A percentile compares a stretch with the other conserved stretches of the same genome.
These are phyloP conservation scores for Marmota monax DNA, from an alignment of 2,113 vertebrate genomes.

Conservation along the genomic window DNA sequence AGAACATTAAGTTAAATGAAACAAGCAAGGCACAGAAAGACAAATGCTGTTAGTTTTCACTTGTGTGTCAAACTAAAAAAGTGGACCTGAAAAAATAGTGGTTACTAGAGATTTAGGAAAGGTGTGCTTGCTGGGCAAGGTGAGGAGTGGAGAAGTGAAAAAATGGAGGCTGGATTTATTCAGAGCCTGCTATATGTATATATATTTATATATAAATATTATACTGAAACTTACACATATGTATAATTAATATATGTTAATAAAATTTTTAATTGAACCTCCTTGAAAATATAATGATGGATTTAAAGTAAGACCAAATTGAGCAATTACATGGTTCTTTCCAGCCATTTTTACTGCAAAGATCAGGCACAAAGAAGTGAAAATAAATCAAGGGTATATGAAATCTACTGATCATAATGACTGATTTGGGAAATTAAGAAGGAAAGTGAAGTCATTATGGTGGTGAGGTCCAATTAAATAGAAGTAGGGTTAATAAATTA, in stretches of 20 bases:
- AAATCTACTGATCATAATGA: neutral
- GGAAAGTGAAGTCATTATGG: neutral
- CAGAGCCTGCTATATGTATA: too few relatives aligned
- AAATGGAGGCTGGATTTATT: too few relatives aligned
- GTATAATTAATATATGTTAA: too few relatives aligned
- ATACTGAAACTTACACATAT: too few relatives aligned
- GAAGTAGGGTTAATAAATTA: too few relatives aligned
- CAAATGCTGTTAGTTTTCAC: neutral
- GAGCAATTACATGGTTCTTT: constrained; percentile 20
- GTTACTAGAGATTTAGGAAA: neutral
- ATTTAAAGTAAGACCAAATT: neutral
- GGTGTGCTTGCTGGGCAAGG: too few relatives aligned
- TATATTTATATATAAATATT: too few relatives aligned
- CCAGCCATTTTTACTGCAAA: neutral
- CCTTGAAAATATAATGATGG: neutral
- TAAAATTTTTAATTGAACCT: neutral
- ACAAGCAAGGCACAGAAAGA: neutral
- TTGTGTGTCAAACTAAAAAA: neutral
- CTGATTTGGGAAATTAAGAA: neutral
- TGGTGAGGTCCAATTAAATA: too few relatives aligned
- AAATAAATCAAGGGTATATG: neutral
- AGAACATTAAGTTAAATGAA: neutral
- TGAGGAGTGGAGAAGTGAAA: too few relatives aligned
- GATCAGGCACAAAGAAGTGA: neutral
- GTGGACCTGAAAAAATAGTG: neutral